A percentile compares a stretch with the other conserved stretches of the same genome.
phyloP scores from a whole-genome alignment of 2,888 invertebrate species.

The Creontiades dilutus region DNA sequence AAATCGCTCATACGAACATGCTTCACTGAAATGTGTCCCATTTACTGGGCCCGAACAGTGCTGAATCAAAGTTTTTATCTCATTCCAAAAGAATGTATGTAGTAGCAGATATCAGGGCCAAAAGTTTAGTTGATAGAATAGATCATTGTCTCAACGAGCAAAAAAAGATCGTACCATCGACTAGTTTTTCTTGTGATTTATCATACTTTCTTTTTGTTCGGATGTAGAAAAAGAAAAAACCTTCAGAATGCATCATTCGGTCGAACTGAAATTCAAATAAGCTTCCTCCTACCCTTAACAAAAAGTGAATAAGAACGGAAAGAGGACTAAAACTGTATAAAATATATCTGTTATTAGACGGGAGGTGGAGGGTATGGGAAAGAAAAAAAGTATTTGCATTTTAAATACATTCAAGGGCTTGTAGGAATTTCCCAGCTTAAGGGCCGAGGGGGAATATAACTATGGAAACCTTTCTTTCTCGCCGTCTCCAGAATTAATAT shows the following conservation, averaged over 20 bases:
- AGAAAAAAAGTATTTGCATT: slow-evolving; percentile 62
- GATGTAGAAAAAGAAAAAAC: background rate
- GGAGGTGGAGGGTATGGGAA: slow-evolving; percentile 17
- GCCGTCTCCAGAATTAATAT: slow-evolving; percentile 40
- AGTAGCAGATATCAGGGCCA: no score
- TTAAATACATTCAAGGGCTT: slow-evolving; percentile 52
- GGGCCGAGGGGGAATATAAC: slow-evolving; percentile 38
- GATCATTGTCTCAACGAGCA: no score
- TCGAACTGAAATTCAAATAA: slow-evolving; percentile 64
- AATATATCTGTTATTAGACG: slow-evolving; percentile 60
- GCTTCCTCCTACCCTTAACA: background rate
- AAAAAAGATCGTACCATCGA: background rate
- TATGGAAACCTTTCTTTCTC: slow-evolving; percentile 24
- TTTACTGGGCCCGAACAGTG: no score
- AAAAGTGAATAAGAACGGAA: slow-evolving; percentile 40
- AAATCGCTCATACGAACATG: no score
- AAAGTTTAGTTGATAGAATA: no score
- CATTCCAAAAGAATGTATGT: no score
- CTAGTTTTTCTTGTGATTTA: slow-evolving; percentile 38
- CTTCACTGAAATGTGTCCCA: no score
- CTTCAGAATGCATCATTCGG: slow-evolving; percentile 45
- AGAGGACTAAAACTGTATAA: slow-evolving; percentile 62
- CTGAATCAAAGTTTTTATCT: no score
- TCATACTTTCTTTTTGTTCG: slow-evolving; percentile 4
- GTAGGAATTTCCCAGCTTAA: slow-evolving; percentile 48